phyloP scores from a whole-genome alignment of 2,113 vertebrate genomes.

The Dipodomys ordii region DNA sequence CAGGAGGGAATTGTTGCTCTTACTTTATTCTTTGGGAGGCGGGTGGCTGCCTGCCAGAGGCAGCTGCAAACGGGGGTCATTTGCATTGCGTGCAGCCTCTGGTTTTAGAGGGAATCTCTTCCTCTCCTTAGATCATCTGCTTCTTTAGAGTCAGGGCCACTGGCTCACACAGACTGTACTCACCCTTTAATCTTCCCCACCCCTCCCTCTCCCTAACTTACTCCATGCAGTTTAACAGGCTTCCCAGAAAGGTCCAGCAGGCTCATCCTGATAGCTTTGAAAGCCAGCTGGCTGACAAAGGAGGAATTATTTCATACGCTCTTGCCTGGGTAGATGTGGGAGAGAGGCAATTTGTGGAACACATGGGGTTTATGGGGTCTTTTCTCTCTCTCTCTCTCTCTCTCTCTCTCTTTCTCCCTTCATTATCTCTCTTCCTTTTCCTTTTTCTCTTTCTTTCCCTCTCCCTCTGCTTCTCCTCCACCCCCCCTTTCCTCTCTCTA shows the following conservation, averaged over 20 bases:
- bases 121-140: conserved; percentile 89
- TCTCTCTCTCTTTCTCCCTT: too few species aligned
- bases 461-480: too few species aligned
- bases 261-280: conserved; percentile 84
- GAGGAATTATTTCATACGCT: conserved; percentile 86
- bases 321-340: conserved; percentile 73
- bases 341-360: conserved; percentile 76
- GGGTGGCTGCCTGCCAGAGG: conserved; percentile 90
- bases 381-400: not conserved
- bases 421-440: too few species aligned
- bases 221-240: conserved; percentile 86
- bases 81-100: conserved; percentile 88
- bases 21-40: conserved; percentile 88
- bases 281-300: conserved; percentile 85
- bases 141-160: conserved; percentile 87
- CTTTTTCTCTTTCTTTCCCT: not conserved
- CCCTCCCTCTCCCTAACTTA: conserved; percentile 77
- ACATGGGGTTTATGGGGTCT: conserved; percentile 59
- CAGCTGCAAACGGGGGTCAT: conserved; percentile 90
- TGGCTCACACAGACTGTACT: conserved; percentile 87
- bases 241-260: conserved; percentile 85
- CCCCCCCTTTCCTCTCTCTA: not conserved
- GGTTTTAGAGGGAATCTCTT: conserved; percentile 88
- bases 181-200: conserved; percentile 87
- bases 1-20: conserved; percentile 87